A percentile compares a stretch with the other conserved stretches of the same genome.
Conservation (phyloP, 2,113 vertebrate genomes). For the Mola mola region DNA sequence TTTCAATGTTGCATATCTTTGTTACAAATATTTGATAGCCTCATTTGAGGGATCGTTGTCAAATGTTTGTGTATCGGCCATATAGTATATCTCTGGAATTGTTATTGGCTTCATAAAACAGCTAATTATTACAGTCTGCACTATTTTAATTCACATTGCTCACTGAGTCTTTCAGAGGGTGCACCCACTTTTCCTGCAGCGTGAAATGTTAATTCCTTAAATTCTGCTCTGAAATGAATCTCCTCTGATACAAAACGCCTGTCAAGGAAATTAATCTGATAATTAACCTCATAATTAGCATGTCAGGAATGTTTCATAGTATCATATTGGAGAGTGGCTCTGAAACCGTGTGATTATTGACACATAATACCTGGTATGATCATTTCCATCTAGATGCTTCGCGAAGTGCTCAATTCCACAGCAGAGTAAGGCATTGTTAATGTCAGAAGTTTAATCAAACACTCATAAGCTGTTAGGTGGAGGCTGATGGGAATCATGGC, state of each 20-base stretch:
- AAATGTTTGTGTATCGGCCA: too few relatives aligned
- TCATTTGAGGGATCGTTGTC: too few relatives aligned
- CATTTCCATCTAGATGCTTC: slow-evolving; percentile 82
- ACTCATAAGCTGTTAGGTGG: slow-evolving; percentile 76
- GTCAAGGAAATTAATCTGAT: neutral
- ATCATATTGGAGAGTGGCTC: too few relatives aligned
- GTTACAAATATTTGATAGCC: too few relatives aligned
- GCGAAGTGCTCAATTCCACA: slow-evolving; percentile 82
- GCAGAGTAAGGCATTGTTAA: slow-evolving; percentile 86
- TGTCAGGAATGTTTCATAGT: neutral
- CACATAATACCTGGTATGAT: slow-evolving; percentile 79
- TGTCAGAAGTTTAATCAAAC: slow-evolving; percentile 84
- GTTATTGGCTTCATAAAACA: neutral
- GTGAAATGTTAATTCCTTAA: slow-evolving; percentile 76
- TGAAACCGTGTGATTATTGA: neutral
- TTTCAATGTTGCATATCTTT: too few relatives aligned
- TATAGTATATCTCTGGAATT: too few relatives aligned
- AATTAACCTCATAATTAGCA: too few relatives aligned
- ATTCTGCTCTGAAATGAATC: slow-evolving; percentile 83
- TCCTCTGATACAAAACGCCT: slow-evolving; percentile 85
- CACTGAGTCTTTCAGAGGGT: neutral
- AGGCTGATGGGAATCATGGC: slow-evolving; percentile 78
- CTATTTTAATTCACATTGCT: neutral
- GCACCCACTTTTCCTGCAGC: slow-evolving; percentile 84
- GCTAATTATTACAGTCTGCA: neutral